Conservation (phyloP, 1,140 invertebrate genomes). For the Halictus rubicundus region DNA sequence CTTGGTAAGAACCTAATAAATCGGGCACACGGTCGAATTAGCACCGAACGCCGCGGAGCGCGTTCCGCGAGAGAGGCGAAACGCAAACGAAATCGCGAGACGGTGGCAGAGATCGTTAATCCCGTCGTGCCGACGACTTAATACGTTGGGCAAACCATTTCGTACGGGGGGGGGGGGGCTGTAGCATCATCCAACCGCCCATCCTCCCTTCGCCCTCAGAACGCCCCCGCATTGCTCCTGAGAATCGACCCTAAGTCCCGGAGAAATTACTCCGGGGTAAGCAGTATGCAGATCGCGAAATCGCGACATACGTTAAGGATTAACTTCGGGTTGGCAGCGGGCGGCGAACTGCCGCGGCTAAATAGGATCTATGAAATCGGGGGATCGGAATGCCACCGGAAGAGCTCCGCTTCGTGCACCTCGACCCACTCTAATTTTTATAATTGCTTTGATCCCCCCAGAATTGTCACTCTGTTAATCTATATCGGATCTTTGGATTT, state of each 20-base stretch:
- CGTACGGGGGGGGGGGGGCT: conserved; percentile 26
- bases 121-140: conserved; percentile 65
- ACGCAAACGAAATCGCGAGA: conserved; percentile 59
- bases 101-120: conserved; percentile 66
- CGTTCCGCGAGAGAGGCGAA: neutral
- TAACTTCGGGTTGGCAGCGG: conserved; percentile 53
- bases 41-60: conserved; percentile 13
- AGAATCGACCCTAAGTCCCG: conserved; percentile 53
- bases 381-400: conserved; percentile 53
- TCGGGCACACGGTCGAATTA: conserved; percentile 11
- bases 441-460: conserved; percentile 21
- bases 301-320: conserved; percentile 72
- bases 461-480: neutral
- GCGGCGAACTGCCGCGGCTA: conserved; percentile 27
- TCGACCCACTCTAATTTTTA: neutral
- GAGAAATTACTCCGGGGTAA: conserved; percentile 69
- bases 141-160: conserved; percentile 70
- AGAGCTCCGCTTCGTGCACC: conserved; percentile 55
- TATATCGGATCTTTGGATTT: no score
- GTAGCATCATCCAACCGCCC: conserved; percentile 19
- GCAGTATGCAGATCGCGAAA: conserved; percentile 75
- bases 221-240: neutral
- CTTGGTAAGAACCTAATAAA: conserved; percentile 55
- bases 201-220: neutral
- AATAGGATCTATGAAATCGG: conserved; percentile 57